phyloP scores from a whole-genome alignment of 2,797 vertebrate species.

The Vultur gryphus region DNA sequence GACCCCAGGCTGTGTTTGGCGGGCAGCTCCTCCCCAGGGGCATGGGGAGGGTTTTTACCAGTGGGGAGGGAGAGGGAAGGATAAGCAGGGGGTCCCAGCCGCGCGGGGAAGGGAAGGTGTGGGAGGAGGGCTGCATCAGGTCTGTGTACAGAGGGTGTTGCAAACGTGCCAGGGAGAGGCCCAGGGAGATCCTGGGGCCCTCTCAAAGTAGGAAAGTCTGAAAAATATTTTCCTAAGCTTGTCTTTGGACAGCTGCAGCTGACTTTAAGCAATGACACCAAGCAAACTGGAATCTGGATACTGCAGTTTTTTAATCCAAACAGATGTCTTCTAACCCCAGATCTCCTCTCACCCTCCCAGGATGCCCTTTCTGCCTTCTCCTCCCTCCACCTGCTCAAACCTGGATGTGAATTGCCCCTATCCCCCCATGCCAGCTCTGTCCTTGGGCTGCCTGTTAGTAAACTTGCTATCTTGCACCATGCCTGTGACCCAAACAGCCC shows the following conservation, averaged over 20 bases:
- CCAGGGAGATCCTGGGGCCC: conserved; percentile 63
- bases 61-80: background rate
- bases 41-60: background rate
- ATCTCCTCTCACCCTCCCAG: background rate
- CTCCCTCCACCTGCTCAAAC: background rate
- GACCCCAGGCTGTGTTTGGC: background rate
- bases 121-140: conserved; percentile 42
- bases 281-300: conserved; percentile 37
- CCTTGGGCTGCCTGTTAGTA: background rate
- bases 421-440: background rate
- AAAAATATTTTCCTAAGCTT: conserved; percentile 69
- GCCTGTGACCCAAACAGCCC: background rate
- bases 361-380: background rate
- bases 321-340: conserved; percentile 31
- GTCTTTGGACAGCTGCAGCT: conserved; percentile 59
- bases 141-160: conserved; percentile 46
- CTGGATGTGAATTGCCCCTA: background rate
- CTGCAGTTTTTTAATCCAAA: conserved; percentile 29
- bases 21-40: background rate
- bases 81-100: background rate
- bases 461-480: background rate
- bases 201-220: conserved; percentile 62
- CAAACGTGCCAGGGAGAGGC: conserved; percentile 63
- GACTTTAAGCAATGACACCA: conserved; percentile 54
- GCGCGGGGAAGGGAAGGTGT: background rate